Evolutionary conservation across 2,797 vertebrate species (phyloP).

Genomic region (Acipenser transmontanus): DNA sequence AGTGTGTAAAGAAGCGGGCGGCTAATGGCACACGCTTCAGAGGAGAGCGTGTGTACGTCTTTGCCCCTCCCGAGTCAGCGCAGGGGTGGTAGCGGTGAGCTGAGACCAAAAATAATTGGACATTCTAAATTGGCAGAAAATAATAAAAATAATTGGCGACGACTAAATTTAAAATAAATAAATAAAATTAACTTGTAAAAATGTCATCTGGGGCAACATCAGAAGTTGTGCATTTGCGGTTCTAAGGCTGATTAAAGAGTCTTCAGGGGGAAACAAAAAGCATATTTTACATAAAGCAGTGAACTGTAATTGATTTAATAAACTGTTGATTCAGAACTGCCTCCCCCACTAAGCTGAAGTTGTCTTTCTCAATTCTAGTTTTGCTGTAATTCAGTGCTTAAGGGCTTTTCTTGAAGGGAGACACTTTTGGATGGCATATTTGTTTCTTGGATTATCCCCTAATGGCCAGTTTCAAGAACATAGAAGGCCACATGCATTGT

Average conservation of each 20-base stretch:
- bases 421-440: no score
- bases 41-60: no score
- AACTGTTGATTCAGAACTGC: slow-evolving; percentile 32
- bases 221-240: background rate
- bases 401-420: no score
- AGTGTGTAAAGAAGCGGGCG: background rate
- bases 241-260: background rate
- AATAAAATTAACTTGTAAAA: slow-evolving; percentile 32
- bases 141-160: slow-evolving; percentile 2
- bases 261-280: slow-evolving; percentile 7
- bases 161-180: slow-evolving; percentile 29
- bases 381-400: no score
- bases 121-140: background rate
- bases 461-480: no score
- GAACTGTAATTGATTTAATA: slow-evolving; percentile 32
- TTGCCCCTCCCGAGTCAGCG: no score
- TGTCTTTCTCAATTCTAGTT: background rate
- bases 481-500: no score
- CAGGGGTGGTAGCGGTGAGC: no score
- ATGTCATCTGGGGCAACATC: slow-evolving; percentile 14
- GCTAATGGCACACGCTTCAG: background rate
- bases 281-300: slow-evolving; percentile 16
- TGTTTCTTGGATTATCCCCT: no score
- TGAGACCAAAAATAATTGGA: no score
- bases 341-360: slow-evolving; percentile 17